Evolutionary conservation across 2,113 vertebrate genomes (phyloP).

Genomic region (Phainopepla nitens): DNA sequence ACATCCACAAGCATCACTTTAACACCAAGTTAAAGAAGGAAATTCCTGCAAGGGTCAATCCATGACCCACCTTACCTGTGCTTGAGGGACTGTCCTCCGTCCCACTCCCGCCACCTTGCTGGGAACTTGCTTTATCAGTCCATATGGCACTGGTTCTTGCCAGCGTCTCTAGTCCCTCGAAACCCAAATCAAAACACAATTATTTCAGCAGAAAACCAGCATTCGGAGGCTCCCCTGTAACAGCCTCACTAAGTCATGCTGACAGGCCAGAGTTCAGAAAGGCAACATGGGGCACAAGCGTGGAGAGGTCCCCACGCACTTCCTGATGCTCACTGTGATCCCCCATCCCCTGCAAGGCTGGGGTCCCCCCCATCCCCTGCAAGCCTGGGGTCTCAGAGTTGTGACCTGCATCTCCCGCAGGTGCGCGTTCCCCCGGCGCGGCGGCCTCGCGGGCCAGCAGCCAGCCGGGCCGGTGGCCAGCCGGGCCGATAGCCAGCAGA

Average conservation of each 20-base stretch:
- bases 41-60: background rate
- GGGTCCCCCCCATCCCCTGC: background rate
- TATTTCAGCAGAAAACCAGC: background rate
- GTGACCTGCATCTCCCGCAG: background rate
- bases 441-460: too few species aligned
- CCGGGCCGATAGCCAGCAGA: background rate
- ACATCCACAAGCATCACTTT: fast-evolving
- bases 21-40: background rate
- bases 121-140: background rate
- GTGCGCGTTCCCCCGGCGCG: background rate
- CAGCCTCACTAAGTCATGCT: fast-evolving
- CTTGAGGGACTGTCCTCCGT: background rate
- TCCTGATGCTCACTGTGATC: fast-evolving
- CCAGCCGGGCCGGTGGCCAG: background rate
- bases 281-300: fast-evolving
- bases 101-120: background rate
- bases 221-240: background rate
- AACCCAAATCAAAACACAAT: background rate
- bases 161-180: background rate
- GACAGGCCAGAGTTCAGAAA: background rate
- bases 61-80: background rate
- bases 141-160: fast-evolving
- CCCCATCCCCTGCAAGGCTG: background rate
- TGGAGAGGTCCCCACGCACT: too few species aligned
- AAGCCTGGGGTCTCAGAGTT: fast-evolving